Conservation (phyloP, 2,113 vertebrate species). For the Meleagris gallopavo region DNA sequence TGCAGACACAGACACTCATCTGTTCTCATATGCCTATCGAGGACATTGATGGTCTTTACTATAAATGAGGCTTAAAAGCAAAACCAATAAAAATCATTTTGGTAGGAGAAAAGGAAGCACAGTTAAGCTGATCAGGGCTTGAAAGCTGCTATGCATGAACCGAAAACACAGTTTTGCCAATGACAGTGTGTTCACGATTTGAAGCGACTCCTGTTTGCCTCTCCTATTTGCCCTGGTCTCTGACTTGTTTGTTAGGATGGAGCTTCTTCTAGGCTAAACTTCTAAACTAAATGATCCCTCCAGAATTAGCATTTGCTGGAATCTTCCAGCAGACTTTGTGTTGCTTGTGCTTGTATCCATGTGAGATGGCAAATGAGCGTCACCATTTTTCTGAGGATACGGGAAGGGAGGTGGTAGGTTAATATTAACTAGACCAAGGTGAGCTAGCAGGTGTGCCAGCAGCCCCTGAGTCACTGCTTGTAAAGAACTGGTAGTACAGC, state of each 20-base stretch:
- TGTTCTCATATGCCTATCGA: not conserved
- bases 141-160: not conserved
- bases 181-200: not conserved
- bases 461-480: not conserved
- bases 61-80: not conserved
- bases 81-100: not conserved
- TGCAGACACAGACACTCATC: not conserved
- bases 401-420: not conserved
- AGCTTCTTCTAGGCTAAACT: not conserved
- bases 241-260: not conserved
- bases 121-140: not conserved
- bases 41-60: not conserved
- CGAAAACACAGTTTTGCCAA: not conserved
- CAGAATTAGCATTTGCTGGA: not conserved
- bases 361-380: not conserved
- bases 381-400: not conserved
- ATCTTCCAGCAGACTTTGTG: not conserved
- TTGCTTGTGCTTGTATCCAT: not conserved
- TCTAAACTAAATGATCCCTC: not conserved
- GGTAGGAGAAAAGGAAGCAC: not conserved
- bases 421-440: constrained; percentile 32
- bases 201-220: not conserved
- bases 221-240: not conserved
- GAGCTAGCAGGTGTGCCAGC: not conserved
- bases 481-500: not conserved